A percentile compares a stretch with the other conserved stretches of the same genome.
These are phyloP conservation scores for Phaenicophaeus curvirostris DNA, from an alignment of 2,797 vertebrate species.

Conservation along the genomic window DNA sequence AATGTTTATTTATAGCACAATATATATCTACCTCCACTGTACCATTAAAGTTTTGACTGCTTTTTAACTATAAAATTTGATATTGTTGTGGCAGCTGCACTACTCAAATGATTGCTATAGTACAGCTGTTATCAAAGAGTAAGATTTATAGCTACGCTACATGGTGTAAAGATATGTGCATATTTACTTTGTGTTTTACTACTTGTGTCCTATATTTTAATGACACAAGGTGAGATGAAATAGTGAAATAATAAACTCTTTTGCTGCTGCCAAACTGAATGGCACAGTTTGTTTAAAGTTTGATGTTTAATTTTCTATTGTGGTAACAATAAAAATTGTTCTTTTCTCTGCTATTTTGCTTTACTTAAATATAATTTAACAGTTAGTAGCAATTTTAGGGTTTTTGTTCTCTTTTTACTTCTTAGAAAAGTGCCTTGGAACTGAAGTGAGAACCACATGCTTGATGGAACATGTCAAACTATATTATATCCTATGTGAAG, in stretches of 20 bases:
- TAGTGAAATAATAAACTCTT: slow-evolving; percentile 73
- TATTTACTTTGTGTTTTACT: slow-evolving; percentile 82
- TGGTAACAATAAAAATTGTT: neutral
- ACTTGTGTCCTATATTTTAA: slow-evolving; percentile 79
- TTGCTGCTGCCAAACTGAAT: slow-evolving; percentile 43
- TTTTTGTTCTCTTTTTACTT: slow-evolving; percentile 8
- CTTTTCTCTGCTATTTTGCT: neutral
- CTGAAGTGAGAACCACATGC: neutral
- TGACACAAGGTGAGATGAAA: slow-evolving; percentile 80
- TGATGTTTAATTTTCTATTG: slow-evolving; percentile 37
- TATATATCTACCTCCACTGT: slow-evolving; percentile 79
- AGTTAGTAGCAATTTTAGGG: fast-evolving
- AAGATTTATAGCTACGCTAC: slow-evolving; percentile 78
- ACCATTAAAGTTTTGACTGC: slow-evolving; percentile 82
- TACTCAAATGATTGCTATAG: slow-evolving; percentile 77
- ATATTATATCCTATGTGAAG: neutral
- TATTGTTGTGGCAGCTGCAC: slow-evolving; percentile 82
- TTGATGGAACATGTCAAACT: neutral
- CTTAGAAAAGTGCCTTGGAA: neutral
- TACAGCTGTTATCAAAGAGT: slow-evolving; percentile 80
- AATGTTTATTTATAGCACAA: slow-evolving; percentile 81
- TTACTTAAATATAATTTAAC: neutral
- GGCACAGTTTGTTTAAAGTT: slow-evolving; percentile 36
- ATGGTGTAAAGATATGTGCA: slow-evolving; percentile 78
- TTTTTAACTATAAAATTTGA: slow-evolving; percentile 85